Base-by-base conservation (phyloP, 2,888 invertebrate species). In the Hyposoter dolosus region DNA sequence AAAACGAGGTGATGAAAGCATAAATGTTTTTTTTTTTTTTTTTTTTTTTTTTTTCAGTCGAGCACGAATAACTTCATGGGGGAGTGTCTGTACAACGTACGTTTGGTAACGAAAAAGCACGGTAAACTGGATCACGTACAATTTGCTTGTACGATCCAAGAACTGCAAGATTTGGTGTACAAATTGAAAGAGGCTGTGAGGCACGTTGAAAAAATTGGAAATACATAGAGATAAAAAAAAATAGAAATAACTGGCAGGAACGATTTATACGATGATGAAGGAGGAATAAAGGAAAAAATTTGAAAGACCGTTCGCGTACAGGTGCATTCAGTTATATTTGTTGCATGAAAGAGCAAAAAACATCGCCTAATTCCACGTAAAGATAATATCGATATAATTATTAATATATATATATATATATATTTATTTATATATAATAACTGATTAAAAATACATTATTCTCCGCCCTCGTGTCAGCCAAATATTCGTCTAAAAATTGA, bases 141-240 rank as follows among this genome's bases (percentile, higher is more conserved):
- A 87, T 96, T 96, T 89, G 95, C 95, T 4, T 96, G 96, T 91
- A 96, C 95, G 63, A 95, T 95, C 53, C 96, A 96, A 88, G 96
- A 96, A 90, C 91, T 96, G 69, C 96, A 96, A 90, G 96, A 96
- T 93, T 94, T 96, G 81, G 95, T 96, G 83, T 96, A 96, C 90
- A 96, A 96, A 93, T 93, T 96, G 32, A 96, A 96, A 92, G 96
- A 96, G 91, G 95, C 96, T 72, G 95, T 95, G 74, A 93, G 96
- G 88, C 96, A 96, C 91, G 95, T 96, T 90, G 96, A 96, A 88
- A 95, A 95, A 90, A 92, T 96, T 43, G 89, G 91, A 19, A 91
- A 87, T 82, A 80, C 82, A 74, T 90, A 35, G 35, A 28, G 3
- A 6, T 35, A 68, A 89, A 60, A 56, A 19, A 47, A 68, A 60